These are phyloP conservation scores for Carduelis carduelis DNA, from an alignment of 2,797 vertebrate genomes.

Conservation along the genomic window DNA sequence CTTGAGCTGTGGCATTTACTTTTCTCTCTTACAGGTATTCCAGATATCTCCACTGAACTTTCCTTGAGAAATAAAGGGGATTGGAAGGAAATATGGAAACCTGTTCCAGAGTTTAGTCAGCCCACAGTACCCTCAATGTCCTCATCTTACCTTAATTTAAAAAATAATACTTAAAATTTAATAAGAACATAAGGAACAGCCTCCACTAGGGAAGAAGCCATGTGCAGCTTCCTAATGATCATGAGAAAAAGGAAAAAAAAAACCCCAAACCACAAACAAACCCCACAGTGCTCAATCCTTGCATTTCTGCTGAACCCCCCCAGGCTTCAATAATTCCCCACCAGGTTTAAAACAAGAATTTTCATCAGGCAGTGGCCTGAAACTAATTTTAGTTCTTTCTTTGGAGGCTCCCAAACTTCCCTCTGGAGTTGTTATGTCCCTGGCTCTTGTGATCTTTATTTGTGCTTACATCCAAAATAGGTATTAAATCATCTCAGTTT, in stretches of 20 bases:
- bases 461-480: constrained; percentile 74
- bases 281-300: not conserved
- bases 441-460: constrained; percentile 60
- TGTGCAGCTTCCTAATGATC: not conserved
- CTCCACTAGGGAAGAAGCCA: not conserved
- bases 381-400: not conserved
- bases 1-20: not conserved
- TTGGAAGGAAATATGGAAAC: not conserved
- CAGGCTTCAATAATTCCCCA: not conserved
- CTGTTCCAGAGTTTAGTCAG: not conserved
- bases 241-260: not conserved
- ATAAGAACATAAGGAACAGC: not conserved
- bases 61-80: not conserved
- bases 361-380: not conserved
- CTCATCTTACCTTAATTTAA: not conserved
- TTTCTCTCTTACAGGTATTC: not conserved
- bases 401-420: not conserved
- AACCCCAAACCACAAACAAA: not conserved
- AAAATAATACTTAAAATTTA: not conserved
- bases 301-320: not conserved
- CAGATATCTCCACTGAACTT: not conserved
- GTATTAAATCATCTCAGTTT: constrained; percentile 73
- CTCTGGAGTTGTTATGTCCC: constrained; percentile 38
- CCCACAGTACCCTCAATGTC: not conserved
- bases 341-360: not conserved